Percentiles rank a stretch among this genome's conserved stretches.
These are phyloP conservation scores for Ariolimax columbianus DNA, from an alignment of 2,888 invertebrate species.

Conservation along the genomic window DNA sequence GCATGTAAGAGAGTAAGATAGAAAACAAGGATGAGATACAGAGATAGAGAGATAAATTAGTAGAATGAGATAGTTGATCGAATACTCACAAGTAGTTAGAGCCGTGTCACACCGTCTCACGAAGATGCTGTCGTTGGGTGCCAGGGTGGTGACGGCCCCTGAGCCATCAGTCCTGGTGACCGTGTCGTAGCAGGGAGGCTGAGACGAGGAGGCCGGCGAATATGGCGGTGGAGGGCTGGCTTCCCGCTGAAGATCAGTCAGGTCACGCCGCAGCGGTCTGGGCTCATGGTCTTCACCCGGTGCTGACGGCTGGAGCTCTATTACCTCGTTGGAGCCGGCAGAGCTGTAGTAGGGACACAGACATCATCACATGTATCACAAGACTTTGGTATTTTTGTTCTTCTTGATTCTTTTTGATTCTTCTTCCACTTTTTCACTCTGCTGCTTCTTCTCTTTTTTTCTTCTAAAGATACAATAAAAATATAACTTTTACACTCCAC, in stretches of 20 bases:
- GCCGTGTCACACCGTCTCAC: constrained; percentile 51
- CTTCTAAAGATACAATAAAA: no score
- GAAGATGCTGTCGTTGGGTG: constrained; percentile 66
- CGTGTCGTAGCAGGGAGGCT: constrained; percentile 78
- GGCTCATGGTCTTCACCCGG: constrained; percentile 15
- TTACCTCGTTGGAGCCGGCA: constrained; percentile 67
- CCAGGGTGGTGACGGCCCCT: constrained; percentile 80
- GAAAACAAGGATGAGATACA: no score
- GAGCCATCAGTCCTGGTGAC: constrained; percentile 80
- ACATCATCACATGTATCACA: no score
- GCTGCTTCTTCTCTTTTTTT: no score
- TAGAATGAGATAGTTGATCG: no score
- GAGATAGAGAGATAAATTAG: neutral
- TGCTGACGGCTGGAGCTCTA: constrained; percentile 68
- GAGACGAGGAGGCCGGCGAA: constrained; percentile 52
- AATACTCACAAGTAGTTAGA: constrained; percentile 18
- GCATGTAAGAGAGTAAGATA: neutral
- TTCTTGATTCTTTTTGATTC: no score
- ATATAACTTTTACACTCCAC: no score
- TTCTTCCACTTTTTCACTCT: no score
- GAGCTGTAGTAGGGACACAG: constrained; percentile 57
- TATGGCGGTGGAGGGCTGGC: constrained; percentile 67
- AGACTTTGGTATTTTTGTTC: no score
- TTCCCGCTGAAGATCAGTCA: constrained; percentile 53
- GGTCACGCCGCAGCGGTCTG: neutral